These are phyloP conservation scores for Luffia ferchaultella DNA, from an alignment of 2,888 invertebrate genomes.

Conservation along the genomic window DNA sequence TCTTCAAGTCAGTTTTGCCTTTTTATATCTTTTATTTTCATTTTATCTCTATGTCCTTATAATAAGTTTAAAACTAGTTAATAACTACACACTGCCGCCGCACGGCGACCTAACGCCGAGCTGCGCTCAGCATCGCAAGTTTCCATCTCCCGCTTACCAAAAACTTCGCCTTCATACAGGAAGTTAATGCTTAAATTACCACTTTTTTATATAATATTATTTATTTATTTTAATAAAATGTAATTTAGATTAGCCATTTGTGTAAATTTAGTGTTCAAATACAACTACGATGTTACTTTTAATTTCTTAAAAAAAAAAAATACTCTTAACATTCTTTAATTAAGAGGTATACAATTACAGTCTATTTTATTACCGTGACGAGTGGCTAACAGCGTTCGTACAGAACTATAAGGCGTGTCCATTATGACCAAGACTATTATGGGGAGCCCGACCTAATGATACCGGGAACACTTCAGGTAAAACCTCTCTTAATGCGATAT, in stretches of 20 bases:
- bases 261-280: neutral
- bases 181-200: neutral
- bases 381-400: conserved; percentile 24
- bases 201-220: neutral
- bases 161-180: neutral
- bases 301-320: no score
- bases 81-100: neutral
- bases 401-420: conserved; percentile 29
- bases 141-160: neutral
- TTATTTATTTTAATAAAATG: neutral
- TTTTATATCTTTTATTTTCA: no score
- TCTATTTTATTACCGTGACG: conserved; percentile 26
- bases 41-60: neutral
- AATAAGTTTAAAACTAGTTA: neutral
- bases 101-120: neutral
- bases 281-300: no score
- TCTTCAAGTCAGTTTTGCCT: no score
- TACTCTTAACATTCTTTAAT: neutral
- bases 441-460: conserved; percentile 35
- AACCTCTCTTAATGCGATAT: conserved; percentile 20
- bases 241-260: neutral
- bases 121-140: neutral
- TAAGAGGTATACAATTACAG: conserved; percentile 32
- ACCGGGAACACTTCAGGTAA: conserved; percentile 36
- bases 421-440: conserved; percentile 38